phyloP scores from a whole-genome alignment of 2,888 invertebrate species.

The Tachina grossa region DNA sequence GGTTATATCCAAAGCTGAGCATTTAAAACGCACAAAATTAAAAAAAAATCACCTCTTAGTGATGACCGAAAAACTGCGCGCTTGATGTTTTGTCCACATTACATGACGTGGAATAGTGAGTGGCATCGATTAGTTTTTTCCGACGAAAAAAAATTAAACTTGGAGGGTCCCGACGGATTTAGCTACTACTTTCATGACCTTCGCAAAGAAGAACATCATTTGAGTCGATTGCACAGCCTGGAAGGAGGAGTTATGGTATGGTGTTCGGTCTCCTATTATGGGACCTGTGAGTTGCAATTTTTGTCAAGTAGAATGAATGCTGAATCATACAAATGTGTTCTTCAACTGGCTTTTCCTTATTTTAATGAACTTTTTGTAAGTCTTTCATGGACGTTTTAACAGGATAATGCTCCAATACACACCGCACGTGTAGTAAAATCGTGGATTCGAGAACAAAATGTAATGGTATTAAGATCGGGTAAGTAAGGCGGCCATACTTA shows the following conservation, averaged over 20 bases:
- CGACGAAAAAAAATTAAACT: constrained; percentile 61
- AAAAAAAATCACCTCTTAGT: neutral
- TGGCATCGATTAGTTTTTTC: constrained; percentile 45
- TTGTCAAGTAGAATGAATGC: too few species aligned
- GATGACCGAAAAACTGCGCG: too few species aligned
- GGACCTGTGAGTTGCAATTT: too few species aligned
- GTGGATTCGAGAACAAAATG: too few species aligned
- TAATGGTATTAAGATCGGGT: too few species aligned
- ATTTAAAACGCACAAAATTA: neutral
- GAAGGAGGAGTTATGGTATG: constrained; percentile 5
- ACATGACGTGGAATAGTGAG: constrained; percentile 25
- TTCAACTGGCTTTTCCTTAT: constrained; percentile 1
- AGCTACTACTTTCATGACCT: constrained; percentile 57
- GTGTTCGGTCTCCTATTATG: constrained; percentile 5
- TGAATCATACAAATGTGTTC: too few species aligned
- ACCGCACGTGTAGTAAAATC: too few species aligned
- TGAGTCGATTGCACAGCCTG: neutral
- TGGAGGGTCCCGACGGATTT: constrained; percentile 28
- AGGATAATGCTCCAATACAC: neutral
- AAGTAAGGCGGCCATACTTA: too few species aligned
- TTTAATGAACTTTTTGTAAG: neutral
- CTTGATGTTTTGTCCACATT: too few species aligned
- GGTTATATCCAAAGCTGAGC: neutral
- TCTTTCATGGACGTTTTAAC: neutral
- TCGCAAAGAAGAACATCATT: constrained; percentile 43